These are phyloP conservation scores for Ennomos quercinarius DNA, from an alignment of 2,888 invertebrate genomes.

Conservation along the genomic window DNA sequence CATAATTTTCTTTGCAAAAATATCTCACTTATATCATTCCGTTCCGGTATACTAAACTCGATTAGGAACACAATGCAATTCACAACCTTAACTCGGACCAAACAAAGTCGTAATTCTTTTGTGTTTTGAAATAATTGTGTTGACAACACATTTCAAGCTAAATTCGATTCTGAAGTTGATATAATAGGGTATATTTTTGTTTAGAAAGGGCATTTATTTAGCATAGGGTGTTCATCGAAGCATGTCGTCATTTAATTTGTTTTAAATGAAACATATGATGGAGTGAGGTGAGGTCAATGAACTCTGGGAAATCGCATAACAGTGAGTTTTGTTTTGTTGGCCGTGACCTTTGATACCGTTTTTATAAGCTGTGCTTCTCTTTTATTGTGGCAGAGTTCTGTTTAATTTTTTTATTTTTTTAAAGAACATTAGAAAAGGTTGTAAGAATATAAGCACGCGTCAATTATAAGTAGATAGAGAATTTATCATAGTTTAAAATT, in stretches of 20 bases:
- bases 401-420: too few relatives aligned
- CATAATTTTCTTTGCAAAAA: constrained; percentile 55
- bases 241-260: constrained; percentile 61
- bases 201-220: constrained; percentile 36
- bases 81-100: neutral
- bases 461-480: too few relatives aligned
- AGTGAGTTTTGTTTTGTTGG: constrained; percentile 7
- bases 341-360: constrained; percentile 17
- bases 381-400: too few relatives aligned
- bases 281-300: constrained; percentile 32
- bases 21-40: constrained; percentile 54
- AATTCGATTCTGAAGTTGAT: constrained; percentile 21
- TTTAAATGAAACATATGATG: constrained; percentile 63
- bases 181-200: constrained; percentile 28
- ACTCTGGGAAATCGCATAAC: constrained; percentile 17
- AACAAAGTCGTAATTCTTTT: constrained; percentile 29
- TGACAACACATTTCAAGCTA: constrained; percentile 8
- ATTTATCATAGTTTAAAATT: too few relatives aligned
- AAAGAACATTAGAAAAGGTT: too few relatives aligned
- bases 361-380: too few relatives aligned
- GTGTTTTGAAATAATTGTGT: constrained; percentile 27
- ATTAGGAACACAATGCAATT: constrained; percentile 26
- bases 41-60: constrained; percentile 45
- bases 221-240: constrained; percentile 67
- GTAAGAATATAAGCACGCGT: too few relatives aligned